Evolutionary conservation across 2,888 invertebrate species (phyloP).

Genomic region (Corbicula japonica): DNA sequence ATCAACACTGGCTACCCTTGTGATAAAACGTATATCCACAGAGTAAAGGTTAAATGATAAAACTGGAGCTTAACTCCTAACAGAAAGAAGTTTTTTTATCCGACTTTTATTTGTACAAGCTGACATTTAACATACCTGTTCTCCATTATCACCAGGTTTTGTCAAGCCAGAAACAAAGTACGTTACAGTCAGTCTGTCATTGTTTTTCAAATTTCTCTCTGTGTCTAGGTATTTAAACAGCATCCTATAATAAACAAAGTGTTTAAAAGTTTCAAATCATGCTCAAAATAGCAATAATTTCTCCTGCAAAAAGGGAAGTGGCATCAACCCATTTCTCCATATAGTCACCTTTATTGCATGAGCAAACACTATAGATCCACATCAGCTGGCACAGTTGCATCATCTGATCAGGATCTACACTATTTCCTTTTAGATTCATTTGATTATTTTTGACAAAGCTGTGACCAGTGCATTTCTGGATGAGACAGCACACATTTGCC

Average conservation of each 20-base stretch:
- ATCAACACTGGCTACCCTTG: neutral
- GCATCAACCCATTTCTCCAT: neutral
- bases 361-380: neutral
- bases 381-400: neutral
- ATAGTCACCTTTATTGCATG: neutral
- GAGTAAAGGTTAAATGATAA: neutral
- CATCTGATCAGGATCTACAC: neutral
- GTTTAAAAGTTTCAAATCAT: neutral
- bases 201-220: slow-evolving; percentile 76
- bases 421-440: no score
- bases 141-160: slow-evolving; percentile 65
- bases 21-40: no score
- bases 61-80: neutral
- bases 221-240: slow-evolving; percentile 79
- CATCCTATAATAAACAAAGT: slow-evolving; percentile 78
- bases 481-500: neutral
- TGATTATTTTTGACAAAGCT: no score
- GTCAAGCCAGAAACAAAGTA: slow-evolving; percentile 81
- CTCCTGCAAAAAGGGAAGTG: neutral
- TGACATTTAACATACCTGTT: slow-evolving; percentile 62
- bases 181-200: slow-evolving; percentile 75
- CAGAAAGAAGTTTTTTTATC: neutral
- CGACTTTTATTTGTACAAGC: neutral
- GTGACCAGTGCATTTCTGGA: no score
- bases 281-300: neutral